phyloP scores from a whole-genome alignment of 2,888 invertebrate species.

The Mayetiola destructor region DNA sequence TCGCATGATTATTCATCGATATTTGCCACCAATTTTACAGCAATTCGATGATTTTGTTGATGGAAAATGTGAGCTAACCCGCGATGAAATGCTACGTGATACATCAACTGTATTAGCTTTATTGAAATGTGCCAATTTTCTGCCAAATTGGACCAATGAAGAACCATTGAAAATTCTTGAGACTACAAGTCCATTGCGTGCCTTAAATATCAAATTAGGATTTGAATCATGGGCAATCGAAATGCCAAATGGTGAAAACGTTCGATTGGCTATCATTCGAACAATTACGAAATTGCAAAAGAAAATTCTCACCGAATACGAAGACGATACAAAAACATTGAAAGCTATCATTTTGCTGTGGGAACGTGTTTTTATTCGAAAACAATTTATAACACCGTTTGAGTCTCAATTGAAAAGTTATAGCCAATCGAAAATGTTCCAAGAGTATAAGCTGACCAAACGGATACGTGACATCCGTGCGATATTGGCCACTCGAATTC shows the following conservation, averaged over 20 bases:
- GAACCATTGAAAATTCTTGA: constrained; percentile 34
- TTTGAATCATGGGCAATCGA: constrained; percentile 32
- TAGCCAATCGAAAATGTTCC: constrained; percentile 43
- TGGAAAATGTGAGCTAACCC: constrained; percentile 39
- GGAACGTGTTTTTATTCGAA: constrained; percentile 18
- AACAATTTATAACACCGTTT: constrained; percentile 27
- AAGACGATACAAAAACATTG: constrained; percentile 69
- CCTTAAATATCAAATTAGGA: constrained; percentile 38
- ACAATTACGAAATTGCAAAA: constrained; percentile 48
- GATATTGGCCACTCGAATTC: constrained; percentile 48
- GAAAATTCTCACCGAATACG: constrained; percentile 47
- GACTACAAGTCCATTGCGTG: constrained; percentile 20
- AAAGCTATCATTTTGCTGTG: constrained; percentile 39
- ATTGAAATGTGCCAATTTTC: constrained; percentile 46
- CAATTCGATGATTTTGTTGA: constrained; percentile 43
- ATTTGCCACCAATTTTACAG: constrained; percentile 48
- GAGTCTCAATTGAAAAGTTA: constrained; percentile 53
- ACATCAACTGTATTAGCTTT: constrained; percentile 52
- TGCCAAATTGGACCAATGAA: constrained; percentile 48
- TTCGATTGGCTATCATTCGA: constrained; percentile 46
- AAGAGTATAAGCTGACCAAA: constrained; percentile 49
- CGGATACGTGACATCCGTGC: constrained; percentile 45
- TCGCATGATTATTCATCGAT: constrained; percentile 47
- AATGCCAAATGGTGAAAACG: constrained; percentile 50
- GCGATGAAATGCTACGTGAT: constrained; percentile 52